phyloP scores from a whole-genome alignment of 2,797 vertebrate species.

The Sarcoramphus papa region DNA sequence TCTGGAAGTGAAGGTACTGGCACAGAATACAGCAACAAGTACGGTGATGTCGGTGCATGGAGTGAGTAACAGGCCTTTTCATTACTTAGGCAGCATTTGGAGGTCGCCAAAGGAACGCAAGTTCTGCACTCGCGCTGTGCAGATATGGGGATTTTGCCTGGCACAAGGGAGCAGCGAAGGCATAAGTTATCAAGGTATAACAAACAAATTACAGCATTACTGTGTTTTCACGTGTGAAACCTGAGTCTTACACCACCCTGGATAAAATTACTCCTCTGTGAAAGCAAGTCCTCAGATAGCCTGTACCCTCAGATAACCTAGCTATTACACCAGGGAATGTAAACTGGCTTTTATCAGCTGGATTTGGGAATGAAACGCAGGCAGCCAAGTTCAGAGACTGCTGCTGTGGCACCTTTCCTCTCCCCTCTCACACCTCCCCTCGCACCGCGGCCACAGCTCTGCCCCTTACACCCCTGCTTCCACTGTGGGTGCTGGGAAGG shows the following conservation, averaged over 20 bases:
- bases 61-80: background rate
- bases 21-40: background rate
- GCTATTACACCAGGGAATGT: background rate
- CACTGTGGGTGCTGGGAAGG: background rate
- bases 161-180: background rate
- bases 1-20: background rate
- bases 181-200: background rate
- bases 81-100: background rate
- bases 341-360: background rate
- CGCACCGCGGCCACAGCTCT: rapidly evolving
- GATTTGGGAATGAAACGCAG: background rate
- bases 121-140: rapidly evolving
- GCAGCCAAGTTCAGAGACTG: background rate
- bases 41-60: rapidly evolving
- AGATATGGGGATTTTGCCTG: background rate
- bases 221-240: background rate
- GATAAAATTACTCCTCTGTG: conserved; percentile 2
- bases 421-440: background rate
- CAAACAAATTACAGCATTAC: background rate
- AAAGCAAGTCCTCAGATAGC: conserved; percentile 28
- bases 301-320: conserved; percentile 38
- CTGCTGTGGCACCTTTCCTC: background rate
- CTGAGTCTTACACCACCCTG: background rate
- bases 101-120: rapidly evolving
- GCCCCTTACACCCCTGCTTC: background rate